These are phyloP conservation scores for Pteruthius melanotis DNA, from an alignment of 2,113 vertebrate genomes.

Conservation along the genomic window DNA sequence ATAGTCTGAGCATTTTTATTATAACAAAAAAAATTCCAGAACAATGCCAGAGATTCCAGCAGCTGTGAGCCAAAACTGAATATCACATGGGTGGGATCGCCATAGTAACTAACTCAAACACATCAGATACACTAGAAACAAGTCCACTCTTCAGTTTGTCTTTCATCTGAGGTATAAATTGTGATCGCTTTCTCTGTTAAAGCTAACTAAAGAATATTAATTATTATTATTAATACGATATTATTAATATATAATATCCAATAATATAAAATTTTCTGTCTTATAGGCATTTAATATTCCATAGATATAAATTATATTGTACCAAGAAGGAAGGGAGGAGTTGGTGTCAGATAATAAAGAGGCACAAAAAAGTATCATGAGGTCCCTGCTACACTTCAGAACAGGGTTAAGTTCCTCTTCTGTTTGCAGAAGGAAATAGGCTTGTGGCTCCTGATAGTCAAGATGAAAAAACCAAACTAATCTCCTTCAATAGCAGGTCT, in stretches of 20 bases:
- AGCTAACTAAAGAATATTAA: not conserved
- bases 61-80: constrained; percentile 60
- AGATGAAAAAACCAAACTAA: not conserved
- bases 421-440: not conserved
- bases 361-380: not conserved
- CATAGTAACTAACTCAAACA: constrained; percentile 37
- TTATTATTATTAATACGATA: not conserved
- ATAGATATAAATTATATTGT: not conserved
- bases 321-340: not conserved
- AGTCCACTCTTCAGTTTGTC: not conserved
- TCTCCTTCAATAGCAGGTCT: not conserved
- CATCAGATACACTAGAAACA: not conserved
- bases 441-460: not conserved
- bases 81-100: constrained; percentile 46
- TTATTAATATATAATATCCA: not conserved
- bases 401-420: not conserved
- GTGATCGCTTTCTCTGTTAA: not conserved
- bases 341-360: not conserved
- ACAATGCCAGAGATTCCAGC: constrained; percentile 53
- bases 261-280: not conserved
- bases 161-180: not conserved
- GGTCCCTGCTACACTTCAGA: not conserved
- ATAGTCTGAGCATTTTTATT: constrained; percentile 58
- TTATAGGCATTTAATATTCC: not conserved
- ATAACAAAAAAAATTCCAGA: not conserved